phyloP scores from a whole-genome alignment of 2,797 vertebrate genomes.

The Holocentrus rufus region DNA sequence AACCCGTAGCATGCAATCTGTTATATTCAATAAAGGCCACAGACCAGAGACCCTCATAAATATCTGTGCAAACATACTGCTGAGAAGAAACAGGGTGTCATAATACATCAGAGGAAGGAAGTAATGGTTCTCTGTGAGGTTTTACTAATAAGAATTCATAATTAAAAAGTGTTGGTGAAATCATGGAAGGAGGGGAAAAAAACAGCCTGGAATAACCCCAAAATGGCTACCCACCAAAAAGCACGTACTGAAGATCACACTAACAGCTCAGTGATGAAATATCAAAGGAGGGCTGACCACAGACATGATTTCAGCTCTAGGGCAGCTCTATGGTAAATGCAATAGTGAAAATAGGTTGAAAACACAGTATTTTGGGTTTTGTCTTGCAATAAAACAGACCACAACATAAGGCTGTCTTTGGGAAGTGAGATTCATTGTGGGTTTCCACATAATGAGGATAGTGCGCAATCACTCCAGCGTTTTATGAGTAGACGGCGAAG shows the following conservation, averaged over 20 bases:
- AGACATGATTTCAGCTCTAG: constrained; percentile 29
- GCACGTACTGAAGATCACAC: constrained; percentile 1
- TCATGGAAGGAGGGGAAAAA: constrained; percentile 25
- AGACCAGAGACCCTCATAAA: constrained; percentile 63
- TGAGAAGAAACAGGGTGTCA: constrained; percentile 41
- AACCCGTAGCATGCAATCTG: constrained; percentile 75
- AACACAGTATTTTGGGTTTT: constrained; percentile 52
- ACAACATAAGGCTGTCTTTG: constrained; percentile 41
- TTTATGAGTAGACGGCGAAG: constrained; percentile 21
- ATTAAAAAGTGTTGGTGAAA: constrained; percentile 48
- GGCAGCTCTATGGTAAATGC: constrained; percentile 31
- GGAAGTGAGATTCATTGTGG: constrained; percentile 27
- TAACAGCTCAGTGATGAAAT: constrained; percentile 26
- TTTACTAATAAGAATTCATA: constrained; percentile 58
- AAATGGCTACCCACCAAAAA: constrained; percentile 21
- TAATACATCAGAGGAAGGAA: constrained; percentile 53
- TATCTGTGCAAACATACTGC: constrained; percentile 61
- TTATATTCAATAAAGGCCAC: constrained; percentile 56
- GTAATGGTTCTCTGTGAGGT: constrained; percentile 50
- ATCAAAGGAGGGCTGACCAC: constrained; percentile 21
- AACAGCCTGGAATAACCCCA: constrained; percentile 31
- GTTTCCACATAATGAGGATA: constrained; percentile 36
- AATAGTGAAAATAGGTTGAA: constrained; percentile 47
- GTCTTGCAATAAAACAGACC: constrained; percentile 49
- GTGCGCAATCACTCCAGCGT: constrained; percentile 18